Evolutionary conservation across 2,888 invertebrate genomes (phyloP).

Genomic region (Zele albiditarsus): DNA sequence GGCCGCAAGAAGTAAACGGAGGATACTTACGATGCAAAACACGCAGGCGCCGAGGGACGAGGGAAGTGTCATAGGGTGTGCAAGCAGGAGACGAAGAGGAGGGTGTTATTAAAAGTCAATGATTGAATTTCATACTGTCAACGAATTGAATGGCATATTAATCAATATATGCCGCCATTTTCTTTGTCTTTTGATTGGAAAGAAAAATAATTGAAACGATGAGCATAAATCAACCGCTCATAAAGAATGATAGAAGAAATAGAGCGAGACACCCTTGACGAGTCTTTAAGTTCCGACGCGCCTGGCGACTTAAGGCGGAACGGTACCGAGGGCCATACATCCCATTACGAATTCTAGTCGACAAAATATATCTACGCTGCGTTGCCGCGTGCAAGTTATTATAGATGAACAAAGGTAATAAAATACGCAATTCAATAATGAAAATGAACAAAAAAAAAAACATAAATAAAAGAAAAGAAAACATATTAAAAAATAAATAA

Average conservation of each 20-base stretch:
- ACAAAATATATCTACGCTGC: slow-evolving; percentile 67
- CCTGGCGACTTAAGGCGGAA: slow-evolving; percentile 56
- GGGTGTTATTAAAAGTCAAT: background rate
- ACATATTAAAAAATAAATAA: slow-evolving; percentile 27
- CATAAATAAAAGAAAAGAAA: slow-evolving; percentile 26
- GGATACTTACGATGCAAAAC: slow-evolving; percentile 51
- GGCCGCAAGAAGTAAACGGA: slow-evolving; percentile 76
- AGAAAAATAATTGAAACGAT: background rate
- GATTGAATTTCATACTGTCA: background rate
- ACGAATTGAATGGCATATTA: too few relatives aligned
- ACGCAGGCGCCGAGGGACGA: slow-evolving; percentile 55
- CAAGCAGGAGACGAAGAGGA: slow-evolving; percentile 24
- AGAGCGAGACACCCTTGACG: slow-evolving; percentile 17
- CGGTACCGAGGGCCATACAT: slow-evolving; percentile 66
- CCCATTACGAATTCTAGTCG: slow-evolving; percentile 72
- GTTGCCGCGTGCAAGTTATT: slow-evolving; percentile 49
- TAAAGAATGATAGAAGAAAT: slow-evolving; percentile 14
- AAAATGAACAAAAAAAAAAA: slow-evolving; percentile 17
- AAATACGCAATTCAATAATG: slow-evolving; percentile 25
- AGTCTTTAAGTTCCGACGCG: slow-evolving; percentile 44
- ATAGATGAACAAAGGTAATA: slow-evolving; percentile 38
- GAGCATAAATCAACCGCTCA: background rate
- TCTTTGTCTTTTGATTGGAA: background rate
- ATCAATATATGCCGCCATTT: background rate
- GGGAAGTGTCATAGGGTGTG: slow-evolving; percentile 22